These are phyloP conservation scores for Vultur gryphus DNA, from an alignment of 2,797 vertebrate genomes.

Conservation along the genomic window DNA sequence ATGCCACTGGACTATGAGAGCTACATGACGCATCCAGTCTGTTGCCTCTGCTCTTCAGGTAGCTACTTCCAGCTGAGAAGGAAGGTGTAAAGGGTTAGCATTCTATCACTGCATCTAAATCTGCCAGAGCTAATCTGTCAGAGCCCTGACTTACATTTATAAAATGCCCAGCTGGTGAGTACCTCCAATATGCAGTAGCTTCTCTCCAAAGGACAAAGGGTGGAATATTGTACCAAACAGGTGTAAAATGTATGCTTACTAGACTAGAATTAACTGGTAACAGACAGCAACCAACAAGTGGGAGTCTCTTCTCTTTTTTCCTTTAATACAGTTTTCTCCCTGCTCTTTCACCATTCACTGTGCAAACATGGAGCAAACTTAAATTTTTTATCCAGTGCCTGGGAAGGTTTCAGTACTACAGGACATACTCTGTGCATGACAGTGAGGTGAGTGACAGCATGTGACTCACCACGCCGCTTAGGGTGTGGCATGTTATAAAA, in stretches of 20 bases:
- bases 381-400: neutral
- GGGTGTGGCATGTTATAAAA: neutral
- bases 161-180: neutral
- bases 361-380: neutral
- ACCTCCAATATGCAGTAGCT: neutral
- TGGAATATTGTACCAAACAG: neutral
- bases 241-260: neutral
- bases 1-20: neutral
- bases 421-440: neutral
- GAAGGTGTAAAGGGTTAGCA: neutral
- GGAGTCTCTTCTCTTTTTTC: neutral
- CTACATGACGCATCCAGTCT: neutral
- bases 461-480: neutral
- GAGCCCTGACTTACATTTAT: neutral
- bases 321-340: neutral
- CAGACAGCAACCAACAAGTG: neutral
- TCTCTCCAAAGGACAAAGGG: neutral
- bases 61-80: neutral
- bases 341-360: neutral
- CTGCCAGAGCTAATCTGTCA: neutral
- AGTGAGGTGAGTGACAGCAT: neutral
- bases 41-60: neutral
- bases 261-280: neutral
- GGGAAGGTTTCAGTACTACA: neutral
- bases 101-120: neutral